Evolutionary conservation across 2,888 invertebrate species (phyloP), one percentile per base, ranked within the genome.

Genomic region (Acrobeloides nanus): DNA sequence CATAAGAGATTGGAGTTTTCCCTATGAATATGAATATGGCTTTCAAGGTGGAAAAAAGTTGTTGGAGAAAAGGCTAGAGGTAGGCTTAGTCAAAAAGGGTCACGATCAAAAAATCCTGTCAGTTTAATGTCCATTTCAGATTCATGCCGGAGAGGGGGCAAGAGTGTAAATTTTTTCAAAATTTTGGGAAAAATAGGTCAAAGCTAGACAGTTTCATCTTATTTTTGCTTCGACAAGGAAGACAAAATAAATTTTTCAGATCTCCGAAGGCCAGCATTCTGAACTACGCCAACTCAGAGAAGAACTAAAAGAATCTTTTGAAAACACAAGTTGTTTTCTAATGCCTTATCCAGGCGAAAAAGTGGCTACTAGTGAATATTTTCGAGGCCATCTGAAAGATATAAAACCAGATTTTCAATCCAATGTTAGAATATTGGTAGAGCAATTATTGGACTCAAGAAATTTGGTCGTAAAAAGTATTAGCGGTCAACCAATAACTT

Each of bases 261-360:
- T 20, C 10, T 38, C 21, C 29, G 38, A 38, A 6, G 18, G 42
- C n/a, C 42, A 34, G n/a, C 42, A 41, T 6, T 3, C 42, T 10
- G 33, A 33, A 33, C 42, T 41, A 7, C 42, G 43, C 17, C 43
- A 33, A 7, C n/a, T 41, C 12, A 33, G 42, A 43, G 42, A 41
- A 43, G 38, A 41, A 7, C 18, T 41, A 12, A 33, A 5, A 41
- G 43, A 41, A n/a, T 41, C 38, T 7, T 41, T 41, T n/a, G 44
- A 41, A 6, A 41, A 6, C 38, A 40, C 39, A 21, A 20, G 20
- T 10, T 41, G 42, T 25, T 41, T 41, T n/a, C 15, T 41, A 4
- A 41, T 41, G 42, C 42, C 42, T 25, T 43, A 41, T 25, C 32
- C 46, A 4, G 42, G 42, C 7, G 33, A 40, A 41, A 41, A 33